Percentiles rank a stretch among this genome's conserved stretches.
phyloP scores from a whole-genome alignment of 2,888 invertebrate species.

The Andrena minutula region DNA sequence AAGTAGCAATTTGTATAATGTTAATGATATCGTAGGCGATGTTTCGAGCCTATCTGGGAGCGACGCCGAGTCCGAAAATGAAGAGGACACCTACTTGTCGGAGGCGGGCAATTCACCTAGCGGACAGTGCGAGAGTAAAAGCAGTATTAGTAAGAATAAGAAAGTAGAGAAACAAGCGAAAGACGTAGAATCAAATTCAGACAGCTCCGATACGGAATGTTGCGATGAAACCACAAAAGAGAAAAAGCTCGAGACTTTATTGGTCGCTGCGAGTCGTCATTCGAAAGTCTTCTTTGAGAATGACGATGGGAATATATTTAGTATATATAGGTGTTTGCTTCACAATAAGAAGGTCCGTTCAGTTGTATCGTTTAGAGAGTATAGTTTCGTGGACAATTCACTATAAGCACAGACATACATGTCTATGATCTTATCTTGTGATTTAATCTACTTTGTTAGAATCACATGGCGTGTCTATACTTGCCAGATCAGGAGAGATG shows the following conservation, averaged over 20 bases:
- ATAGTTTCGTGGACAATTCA: constrained; percentile 14
- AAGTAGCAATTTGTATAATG: neutral
- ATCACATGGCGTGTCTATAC: constrained; percentile 69
- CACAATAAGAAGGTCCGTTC: constrained; percentile 89
- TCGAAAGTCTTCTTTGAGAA: constrained; percentile 92
- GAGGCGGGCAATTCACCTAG: constrained; percentile 79
- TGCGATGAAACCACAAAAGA: constrained; percentile 74
- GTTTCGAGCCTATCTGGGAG: constrained; percentile 89
- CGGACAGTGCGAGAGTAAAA: constrained; percentile 71
- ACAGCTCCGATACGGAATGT: constrained; percentile 78
- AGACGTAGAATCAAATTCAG: constrained; percentile 68
- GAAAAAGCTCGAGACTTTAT: constrained; percentile 74
- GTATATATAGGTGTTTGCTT: constrained; percentile 90
- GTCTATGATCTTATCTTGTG: constrained; percentile 55
- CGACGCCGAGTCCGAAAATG: constrained; percentile 86
- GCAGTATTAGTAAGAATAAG: constrained; percentile 55
- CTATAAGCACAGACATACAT: constrained; percentile 29
- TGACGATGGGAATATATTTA: constrained; percentile 89
- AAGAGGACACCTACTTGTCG: constrained; percentile 78
- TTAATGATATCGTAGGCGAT: constrained; percentile 85
- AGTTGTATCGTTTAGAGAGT: constrained; percentile 16
- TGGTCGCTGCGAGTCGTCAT: constrained; percentile 86
- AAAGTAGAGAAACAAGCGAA: constrained; percentile 70
- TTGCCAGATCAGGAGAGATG: constrained; percentile 71
- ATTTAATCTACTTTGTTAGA: constrained; percentile 73